Evolutionary conservation across 2,113 vertebrate species (phyloP).

Genomic region (Hemichromis elongatus): DNA sequence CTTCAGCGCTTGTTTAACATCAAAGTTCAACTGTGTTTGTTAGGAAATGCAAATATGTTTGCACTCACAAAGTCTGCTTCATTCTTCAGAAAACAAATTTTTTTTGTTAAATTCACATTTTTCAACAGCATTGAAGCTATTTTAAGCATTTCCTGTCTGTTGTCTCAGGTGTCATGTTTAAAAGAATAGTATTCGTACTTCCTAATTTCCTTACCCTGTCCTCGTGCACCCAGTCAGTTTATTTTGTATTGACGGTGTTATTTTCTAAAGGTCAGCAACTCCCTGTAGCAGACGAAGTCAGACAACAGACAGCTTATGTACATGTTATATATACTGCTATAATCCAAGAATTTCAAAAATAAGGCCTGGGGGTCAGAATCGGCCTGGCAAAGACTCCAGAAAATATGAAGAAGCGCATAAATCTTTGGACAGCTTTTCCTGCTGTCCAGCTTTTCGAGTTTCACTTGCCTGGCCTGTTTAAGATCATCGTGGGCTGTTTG

Average conservation of each 20-base stretch:
- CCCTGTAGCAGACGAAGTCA: neutral
- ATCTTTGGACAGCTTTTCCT: fast-evolving
- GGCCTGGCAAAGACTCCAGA: neutral
- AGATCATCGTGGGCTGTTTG: neutral
- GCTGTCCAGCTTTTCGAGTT: fast-evolving
- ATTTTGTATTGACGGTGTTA: neutral
- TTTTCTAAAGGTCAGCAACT: neutral
- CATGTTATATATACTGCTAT: neutral
- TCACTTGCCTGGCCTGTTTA: neutral
- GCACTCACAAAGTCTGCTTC: neutral
- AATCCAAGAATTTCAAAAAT: neutral
- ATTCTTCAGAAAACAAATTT: neutral
- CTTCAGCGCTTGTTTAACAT: neutral
- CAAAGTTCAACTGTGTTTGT: neutral
- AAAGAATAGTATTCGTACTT: fast-evolving
- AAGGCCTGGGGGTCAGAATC: neutral
- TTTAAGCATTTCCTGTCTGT: neutral
- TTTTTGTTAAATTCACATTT: neutral
- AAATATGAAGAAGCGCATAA: neutral
- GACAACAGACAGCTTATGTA: neutral
- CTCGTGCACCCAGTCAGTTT: fast-evolving
- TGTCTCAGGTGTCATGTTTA: neutral
- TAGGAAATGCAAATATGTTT: neutral
- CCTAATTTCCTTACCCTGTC: neutral
- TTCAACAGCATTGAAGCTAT: neutral